Base-by-base conservation (phyloP, 2,888 invertebrate genomes). In the Seira sanloemensis region DNA sequence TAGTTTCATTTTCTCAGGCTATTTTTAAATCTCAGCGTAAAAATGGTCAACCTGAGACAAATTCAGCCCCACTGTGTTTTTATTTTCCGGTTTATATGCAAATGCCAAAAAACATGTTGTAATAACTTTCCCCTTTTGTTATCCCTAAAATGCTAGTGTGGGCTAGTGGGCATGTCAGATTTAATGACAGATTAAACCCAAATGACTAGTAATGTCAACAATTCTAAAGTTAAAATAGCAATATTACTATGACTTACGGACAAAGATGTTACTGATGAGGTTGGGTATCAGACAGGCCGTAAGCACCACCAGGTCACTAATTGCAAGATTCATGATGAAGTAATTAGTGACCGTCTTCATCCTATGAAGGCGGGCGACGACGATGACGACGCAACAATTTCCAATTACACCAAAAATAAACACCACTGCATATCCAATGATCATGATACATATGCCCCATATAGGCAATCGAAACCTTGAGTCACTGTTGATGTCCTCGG, bases 191-290 rank as follows among this genome's bases (percentile, higher is more conserved):
- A n/a, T n/a, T n/a, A n/a, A n/a, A n/a, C n/a, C n/a, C n/a, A n/a
- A n/a, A n/a, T n/a, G n/a, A n/a, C n/a, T n/a, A n/a, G n/a, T n/a
- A n/a, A n/a, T n/a, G n/a, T n/a, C n/a, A n/a, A n/a, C n/a, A n/a
- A n/a, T n/a, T n/a, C n/a, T n/a, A n/a, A n/a, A n/a, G n/a, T n/a
- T n/a, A n/a, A n/a, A n/a, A n/a, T n/a, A n/a, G n/a, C n/a, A n/a
- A n/a, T n/a, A n/a, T n/a, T n/a, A n/a, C n/a, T n/a, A n/a, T 21
- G n/a, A 86, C 87, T 87, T 87, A 87, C 87, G 87, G 21, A 87
- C 84, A 78, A 84, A 87, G 23, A 87, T 86, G 54, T 80, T 87
- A 1, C 86, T 85, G 74, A 87, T 74, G 75, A 87, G 86, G 0
- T 86, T 87, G 0, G 87, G 85, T 0, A 82, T 69, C 16, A 87